Evolutionary conservation across 1,140 invertebrate species (phyloP), one percentile per base, ranked within the genome.

Genomic region (Megalonaias nervosa): DNA sequence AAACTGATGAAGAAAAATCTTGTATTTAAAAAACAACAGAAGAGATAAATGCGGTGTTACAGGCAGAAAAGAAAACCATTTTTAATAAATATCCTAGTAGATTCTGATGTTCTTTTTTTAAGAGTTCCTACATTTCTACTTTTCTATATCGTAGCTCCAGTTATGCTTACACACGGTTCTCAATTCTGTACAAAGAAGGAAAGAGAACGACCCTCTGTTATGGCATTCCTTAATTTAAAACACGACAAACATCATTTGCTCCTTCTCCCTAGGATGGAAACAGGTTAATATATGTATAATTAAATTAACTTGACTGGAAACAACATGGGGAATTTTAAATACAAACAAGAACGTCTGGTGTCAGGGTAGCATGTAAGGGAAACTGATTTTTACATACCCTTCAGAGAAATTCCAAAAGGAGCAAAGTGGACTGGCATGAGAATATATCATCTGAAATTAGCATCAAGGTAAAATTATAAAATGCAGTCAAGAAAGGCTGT

Each of bases 381-480:
- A 70, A 15, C 21, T 62, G 21, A 62, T 19, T 62, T 62, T 16
- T 66, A 74, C 77, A 80, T 79, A 86, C 85, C 78, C 77, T 57
- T 83, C 19, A 26, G 79, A 79, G 65, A 85, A 83, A 31, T 87
- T 81, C 85, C 84, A 87, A 62, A 86, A 86, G 5, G 84, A 85
- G 68, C 85, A 86, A 0, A 81, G 56, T 62, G 70, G 73, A 57
- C 67, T 77, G 64, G 56, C 64, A 26, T 31, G n/a, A 3, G 19
- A n/a, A 17, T 57, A 60, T 4, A 70, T 56, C 4, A 26, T 74
- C 60, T 71, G 72, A 26, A 62, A 62, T 26, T 58, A 65, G 67
- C 9, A 38, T 14, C 67, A 56, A 56, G 56, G 21, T 26, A 56
- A 48, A 31, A 77, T 26, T 31, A 17, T 19, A n/a, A 71, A 15